Percentiles rank a stretch among this genome's conserved stretches.
Evolutionary conservation across 53 echinoderm and acorn worm genomes (phyloP).

Genomic region (Holothuria leucospilota): DNA sequence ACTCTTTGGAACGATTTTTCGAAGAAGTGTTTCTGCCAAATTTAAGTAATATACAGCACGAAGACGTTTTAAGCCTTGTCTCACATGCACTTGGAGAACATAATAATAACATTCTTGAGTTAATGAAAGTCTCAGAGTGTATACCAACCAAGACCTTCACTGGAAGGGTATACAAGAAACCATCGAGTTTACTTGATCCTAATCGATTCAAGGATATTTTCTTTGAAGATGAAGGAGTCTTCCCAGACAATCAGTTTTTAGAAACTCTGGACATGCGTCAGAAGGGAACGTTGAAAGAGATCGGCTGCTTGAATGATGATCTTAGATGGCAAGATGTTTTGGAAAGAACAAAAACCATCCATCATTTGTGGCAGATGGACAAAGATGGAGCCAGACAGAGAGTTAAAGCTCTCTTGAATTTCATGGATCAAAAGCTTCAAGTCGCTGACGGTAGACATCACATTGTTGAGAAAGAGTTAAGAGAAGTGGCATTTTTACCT

Average conservation of each 20-base stretch:
- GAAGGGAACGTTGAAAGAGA: neutral
- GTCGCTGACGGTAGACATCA: too few relatives aligned
- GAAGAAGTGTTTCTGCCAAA: conserved; percentile 43
- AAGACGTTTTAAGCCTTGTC: conserved; percentile 11
- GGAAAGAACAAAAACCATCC: neutral
- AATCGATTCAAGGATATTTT: neutral
- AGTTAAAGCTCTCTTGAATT: neutral
- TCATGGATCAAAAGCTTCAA: neutral
- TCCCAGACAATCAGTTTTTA: neutral
- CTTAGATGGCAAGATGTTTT: neutral
- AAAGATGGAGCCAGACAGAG: neutral
- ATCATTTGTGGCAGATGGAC: neutral
- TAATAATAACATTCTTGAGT: neutral
- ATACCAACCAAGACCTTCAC: conserved; percentile 18
- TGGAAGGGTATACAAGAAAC: conserved; percentile 3
- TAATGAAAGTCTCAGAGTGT: conserved; percentile 41
- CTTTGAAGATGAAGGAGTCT: neutral
- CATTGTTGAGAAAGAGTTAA: neutral
- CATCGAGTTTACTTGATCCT: conserved; percentile 47
- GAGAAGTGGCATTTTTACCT: neutral
- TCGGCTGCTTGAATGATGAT: conserved; percentile 6
- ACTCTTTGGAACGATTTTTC: conserved; percentile 44
- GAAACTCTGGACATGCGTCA: neutral
- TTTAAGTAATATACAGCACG: neutral
- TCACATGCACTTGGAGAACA: conserved; percentile 9